These are phyloP conservation scores for Sericinus montela DNA, from an alignment of 2,888 invertebrate species.

Conservation along the genomic window DNA sequence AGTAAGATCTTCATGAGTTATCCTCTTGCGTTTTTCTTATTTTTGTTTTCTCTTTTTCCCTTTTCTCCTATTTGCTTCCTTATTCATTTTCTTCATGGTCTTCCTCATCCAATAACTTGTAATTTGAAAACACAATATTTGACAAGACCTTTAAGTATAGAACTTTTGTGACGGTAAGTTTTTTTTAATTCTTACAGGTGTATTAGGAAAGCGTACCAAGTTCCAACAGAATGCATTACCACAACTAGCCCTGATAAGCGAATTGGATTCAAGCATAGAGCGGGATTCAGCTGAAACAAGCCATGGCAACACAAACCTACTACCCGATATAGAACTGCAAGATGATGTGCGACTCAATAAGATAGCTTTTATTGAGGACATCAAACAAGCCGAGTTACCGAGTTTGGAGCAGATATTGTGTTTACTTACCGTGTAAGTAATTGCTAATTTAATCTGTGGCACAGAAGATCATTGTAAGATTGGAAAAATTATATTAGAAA, in stretches of 20 bases:
- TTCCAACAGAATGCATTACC: constrained; percentile 91
- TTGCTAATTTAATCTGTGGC: no score
- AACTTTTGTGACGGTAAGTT: no score
- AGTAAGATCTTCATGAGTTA: no score
- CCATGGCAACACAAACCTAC: constrained; percentile 72
- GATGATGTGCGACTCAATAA: constrained; percentile 93
- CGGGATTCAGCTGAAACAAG: constrained; percentile 68
- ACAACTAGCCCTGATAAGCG: constrained; percentile 88
- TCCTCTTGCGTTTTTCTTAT: no score
- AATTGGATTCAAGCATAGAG: constrained; percentile 56
- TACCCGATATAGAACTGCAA: constrained; percentile 84
- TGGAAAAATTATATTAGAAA: no score
- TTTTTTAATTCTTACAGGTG: constrained; percentile 65
- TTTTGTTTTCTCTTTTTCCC: no score
- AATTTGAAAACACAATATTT: no score
- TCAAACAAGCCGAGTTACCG: constrained; percentile 77
- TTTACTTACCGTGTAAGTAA: constrained; percentile 85
- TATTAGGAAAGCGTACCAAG: constrained; percentile 93
- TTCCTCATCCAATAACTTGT: no score
- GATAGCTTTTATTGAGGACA: constrained; percentile 83
- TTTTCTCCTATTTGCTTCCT: no score
- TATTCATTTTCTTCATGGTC: no score
- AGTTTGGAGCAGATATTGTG: constrained; percentile 89
- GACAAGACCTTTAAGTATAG: no score
- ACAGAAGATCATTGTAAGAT: no score